A percentile compares a stretch with the other conserved stretches of the same genome.
Conservation (phyloP, 2,888 invertebrate species). For the Ichneumoninae sp. region DNA sequence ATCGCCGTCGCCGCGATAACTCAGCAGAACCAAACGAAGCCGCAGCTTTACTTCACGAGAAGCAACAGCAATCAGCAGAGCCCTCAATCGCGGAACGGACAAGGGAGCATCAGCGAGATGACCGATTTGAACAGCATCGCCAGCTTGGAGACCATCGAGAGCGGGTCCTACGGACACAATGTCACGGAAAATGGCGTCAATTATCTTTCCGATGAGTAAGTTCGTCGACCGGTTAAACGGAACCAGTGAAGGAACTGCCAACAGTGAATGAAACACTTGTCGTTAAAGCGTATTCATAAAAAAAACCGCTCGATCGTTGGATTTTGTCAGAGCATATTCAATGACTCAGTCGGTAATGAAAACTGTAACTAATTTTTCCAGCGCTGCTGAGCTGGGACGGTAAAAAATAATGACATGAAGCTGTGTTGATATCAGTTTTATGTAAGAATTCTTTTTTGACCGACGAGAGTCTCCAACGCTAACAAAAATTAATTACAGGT, state of each 20-base stretch:
- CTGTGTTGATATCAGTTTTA: no score
- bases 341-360: no score
- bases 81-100: constrained; percentile 76
- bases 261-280: no score
- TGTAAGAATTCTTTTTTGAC: no score
- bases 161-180: constrained; percentile 79
- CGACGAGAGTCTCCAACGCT: no score
- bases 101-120: constrained; percentile 82
- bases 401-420: no score
- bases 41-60: constrained; percentile 85
- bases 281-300: no score
- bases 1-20: constrained; percentile 85
- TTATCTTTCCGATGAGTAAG: constrained; percentile 81
- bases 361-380: no score
- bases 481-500: not conserved
- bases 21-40: constrained; percentile 82
- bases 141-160: constrained; percentile 88
- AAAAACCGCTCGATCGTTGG: no score
- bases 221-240: constrained; percentile 18
- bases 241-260: no score
- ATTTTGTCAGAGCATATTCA: no score
- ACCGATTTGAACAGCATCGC: constrained; percentile 87
- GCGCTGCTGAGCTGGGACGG: no score
- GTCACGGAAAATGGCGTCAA: constrained; percentile 77
- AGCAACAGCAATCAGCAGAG: constrained; percentile 82